Base-by-base conservation (phyloP, 2,797 vertebrate species). In the Alauda arvensis region DNA sequence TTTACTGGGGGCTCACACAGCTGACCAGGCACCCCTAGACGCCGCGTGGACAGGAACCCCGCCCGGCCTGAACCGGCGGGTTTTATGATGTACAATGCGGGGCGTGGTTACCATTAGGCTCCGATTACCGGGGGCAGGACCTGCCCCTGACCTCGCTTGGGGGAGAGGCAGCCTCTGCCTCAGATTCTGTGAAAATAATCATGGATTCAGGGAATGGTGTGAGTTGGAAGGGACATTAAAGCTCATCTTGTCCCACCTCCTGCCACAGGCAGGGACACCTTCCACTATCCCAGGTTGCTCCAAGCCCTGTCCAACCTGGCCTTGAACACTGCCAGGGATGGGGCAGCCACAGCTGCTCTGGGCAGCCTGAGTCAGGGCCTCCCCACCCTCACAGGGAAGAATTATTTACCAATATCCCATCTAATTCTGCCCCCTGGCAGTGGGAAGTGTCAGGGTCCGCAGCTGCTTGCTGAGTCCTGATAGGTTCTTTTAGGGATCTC, bases 281-380 rank as follows among this genome's bases (percentile, higher is more conserved):
- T 8, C 33, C 39, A 8, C 20, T 2, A 1, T 18, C 31, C 60
- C 53, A 52, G 33, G 7, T 1, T 59, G 3, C 45, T 31, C 52
- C 43, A 43, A 70, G 37, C 23, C 24, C 23, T 0, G 0, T 51
- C 51, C 60, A 66, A 0, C 12, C 53, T 72, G 67, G 21, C 26
- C 40, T 52, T 59, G 67, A 7, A 4, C 46, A 72, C 25, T 28
- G 0, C 29, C 53, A 53, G 34, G 46, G 67, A 31, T 66, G 68
- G 26, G 26, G 8, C 46, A 86, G 46, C 33, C 46, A 4, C 53
- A 72, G 53, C 46, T 40, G 0, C 60, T 71, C 18, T 65, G 60
- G 39, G 20, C 39, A 52, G 0, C 45, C 39, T 40, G 25, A 6
- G 20, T 12, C 25, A 21, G 45, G 39, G 12, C 33, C 33, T 52